Evolutionary conservation across 2,797 vertebrate species (phyloP).

Genomic region (Petrocephalus schoutedeni): DNA sequence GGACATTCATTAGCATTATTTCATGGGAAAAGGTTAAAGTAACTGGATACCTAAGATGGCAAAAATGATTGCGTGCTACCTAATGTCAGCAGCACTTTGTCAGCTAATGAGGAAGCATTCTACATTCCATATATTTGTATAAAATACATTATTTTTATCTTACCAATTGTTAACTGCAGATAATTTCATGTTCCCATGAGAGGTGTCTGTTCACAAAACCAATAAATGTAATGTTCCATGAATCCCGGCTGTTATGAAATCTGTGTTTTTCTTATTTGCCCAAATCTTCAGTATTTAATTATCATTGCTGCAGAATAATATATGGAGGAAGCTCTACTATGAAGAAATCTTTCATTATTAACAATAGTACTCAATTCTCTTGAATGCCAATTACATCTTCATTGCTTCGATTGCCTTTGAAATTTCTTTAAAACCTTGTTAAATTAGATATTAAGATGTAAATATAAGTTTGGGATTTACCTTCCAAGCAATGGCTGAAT

Average conservation of each 20-base stretch:
- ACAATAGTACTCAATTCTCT: background rate
- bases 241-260: background rate
- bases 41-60: background rate
- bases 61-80: background rate
- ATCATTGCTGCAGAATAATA: background rate
- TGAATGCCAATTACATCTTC: background rate
- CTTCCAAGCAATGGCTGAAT: background rate
- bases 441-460: background rate
- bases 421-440: background rate
- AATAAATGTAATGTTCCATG: constrained; percentile 5
- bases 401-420: background rate
- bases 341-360: background rate
- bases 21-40: background rate
- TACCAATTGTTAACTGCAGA: background rate
- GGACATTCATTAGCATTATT: background rate
- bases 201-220: background rate
- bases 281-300: background rate
- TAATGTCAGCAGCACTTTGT: background rate
- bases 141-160: background rate
- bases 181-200: background rate
- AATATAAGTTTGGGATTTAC: background rate
- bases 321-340: background rate
- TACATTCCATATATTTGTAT: background rate
- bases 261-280: background rate
- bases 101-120: background rate